These are phyloP conservation scores for Drosophila kohkoa DNA, from an alignment of 1,140 invertebrate genomes.

Conservation along the genomic window DNA sequence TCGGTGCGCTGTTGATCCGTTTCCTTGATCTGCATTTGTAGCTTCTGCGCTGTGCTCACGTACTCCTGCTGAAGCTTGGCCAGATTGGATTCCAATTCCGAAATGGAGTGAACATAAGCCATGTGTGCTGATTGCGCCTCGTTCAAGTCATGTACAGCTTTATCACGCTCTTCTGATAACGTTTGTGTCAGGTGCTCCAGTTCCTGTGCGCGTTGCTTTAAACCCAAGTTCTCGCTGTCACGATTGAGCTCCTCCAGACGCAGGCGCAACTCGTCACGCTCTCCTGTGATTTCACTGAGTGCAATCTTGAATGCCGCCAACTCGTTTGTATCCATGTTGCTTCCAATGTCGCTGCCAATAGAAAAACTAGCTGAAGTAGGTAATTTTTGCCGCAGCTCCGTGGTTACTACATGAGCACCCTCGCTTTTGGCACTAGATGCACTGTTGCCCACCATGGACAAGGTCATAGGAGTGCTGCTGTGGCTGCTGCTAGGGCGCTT, in stretches of 20 bases:
- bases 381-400: constrained; percentile 54
- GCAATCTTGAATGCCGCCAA: constrained; percentile 77
- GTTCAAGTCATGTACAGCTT: constrained; percentile 67
- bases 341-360: constrained; percentile 22
- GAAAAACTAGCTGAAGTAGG: constrained; percentile 56
- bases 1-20: constrained; percentile 87
- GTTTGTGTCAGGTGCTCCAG: constrained; percentile 76
- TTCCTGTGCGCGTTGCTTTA: constrained; percentile 58
- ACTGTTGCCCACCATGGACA: constrained; percentile 44
- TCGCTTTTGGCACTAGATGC: constrained; percentile 65
- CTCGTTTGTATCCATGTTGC: constrained; percentile 60
- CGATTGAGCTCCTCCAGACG: constrained; percentile 63
- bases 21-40: constrained; percentile 87
- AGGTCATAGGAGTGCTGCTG: constrained; percentile 35
- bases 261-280: constrained; percentile 71
- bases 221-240: constrained; percentile 52
- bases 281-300: constrained; percentile 67
- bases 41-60: constrained; percentile 84
- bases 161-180: constrained; percentile 84
- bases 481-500: constrained; percentile 34
- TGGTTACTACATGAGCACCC: constrained; percentile 37
- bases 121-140: constrained; percentile 60
- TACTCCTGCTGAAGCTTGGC: constrained; percentile 85
- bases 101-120: constrained; percentile 79
- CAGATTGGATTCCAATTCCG: constrained; percentile 82